Percentiles rank a stretch among this genome's conserved stretches.
phyloP scores from a whole-genome alignment of 2,888 invertebrate species.

The Ochropleura plecta region DNA sequence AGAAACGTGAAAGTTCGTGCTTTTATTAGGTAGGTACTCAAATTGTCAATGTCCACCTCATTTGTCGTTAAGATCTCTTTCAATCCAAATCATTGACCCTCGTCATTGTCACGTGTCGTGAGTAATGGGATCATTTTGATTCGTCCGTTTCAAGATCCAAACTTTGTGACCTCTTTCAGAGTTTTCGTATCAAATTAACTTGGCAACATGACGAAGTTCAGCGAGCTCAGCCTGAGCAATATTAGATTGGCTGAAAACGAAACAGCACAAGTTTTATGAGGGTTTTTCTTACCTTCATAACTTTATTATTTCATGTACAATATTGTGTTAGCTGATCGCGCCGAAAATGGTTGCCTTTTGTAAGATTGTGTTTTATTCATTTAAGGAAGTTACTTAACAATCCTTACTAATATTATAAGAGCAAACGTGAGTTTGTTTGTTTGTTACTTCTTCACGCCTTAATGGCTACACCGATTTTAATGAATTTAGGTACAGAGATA shows the following conservation, averaged over 20 bases:
- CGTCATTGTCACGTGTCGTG: not conserved
- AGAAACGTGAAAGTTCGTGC: no score
- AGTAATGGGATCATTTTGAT: not conserved
- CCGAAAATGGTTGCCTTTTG: not conserved
- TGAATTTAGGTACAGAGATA: no score
- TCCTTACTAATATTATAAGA: no score
- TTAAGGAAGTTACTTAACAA: not conserved
- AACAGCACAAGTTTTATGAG: conserved; percentile 37
- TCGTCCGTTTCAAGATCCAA: not conserved
- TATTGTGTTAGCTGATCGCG: conserved; percentile 23
- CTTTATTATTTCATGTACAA: conserved; percentile 47
- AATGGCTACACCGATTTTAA: no score
- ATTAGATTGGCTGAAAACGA: conserved; percentile 47
- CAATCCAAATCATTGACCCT: conserved; percentile 25
- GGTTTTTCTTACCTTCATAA: conserved; percentile 35
- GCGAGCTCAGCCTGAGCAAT: conserved; percentile 6
- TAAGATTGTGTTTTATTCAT: not conserved
- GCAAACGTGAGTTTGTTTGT: no score
- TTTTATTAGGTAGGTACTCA: no score
- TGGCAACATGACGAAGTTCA: conserved; percentile 38
- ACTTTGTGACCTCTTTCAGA: not conserved
- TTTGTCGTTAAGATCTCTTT: conserved; percentile 32
- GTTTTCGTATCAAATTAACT: conserved; percentile 51
- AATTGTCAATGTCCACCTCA: conserved; percentile 36
- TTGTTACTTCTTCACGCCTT: no score